These are phyloP conservation scores for Girardia tigrina DNA, from an alignment of 2,888 invertebrate species.

Conservation along the genomic window DNA sequence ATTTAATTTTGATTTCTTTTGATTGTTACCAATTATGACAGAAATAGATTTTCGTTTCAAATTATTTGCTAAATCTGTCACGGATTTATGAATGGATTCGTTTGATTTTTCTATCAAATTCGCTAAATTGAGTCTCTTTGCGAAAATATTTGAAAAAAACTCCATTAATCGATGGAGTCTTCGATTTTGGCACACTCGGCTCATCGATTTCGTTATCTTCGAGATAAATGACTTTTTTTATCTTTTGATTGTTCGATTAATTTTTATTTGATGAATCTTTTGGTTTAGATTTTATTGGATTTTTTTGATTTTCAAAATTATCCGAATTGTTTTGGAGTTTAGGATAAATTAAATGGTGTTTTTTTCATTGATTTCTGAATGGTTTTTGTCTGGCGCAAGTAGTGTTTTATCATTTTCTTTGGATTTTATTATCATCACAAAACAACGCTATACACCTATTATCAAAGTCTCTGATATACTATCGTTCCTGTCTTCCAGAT, in stretches of 20 bases:
- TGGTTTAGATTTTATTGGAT: no score
- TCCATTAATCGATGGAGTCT: constrained; percentile 4
- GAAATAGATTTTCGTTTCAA: background rate
- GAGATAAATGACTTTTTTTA: constrained; percentile 11
- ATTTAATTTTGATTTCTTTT: background rate
- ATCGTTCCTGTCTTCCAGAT: no score
- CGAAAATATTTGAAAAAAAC: background rate
- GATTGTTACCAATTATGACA: background rate
- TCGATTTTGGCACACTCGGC: background rate
- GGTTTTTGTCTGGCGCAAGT: no score
- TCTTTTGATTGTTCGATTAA: background rate
- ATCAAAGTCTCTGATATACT: no score
- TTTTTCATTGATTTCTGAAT: no score
- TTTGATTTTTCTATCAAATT: background rate
- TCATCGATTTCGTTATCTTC: constrained; percentile 15
- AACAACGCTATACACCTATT: no score
- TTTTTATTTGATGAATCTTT: no score
- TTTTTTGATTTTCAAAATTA: no score
- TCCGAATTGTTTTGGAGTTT: no score
- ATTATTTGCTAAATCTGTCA: background rate
- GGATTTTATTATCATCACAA: no score
- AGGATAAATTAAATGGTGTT: no score
- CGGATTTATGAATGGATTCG: background rate
- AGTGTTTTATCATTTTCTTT: no score
- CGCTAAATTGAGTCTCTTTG: background rate